Evolutionary conservation across 2,888 invertebrate genomes (phyloP).

Genomic region (Punctoribates punctum): DNA sequence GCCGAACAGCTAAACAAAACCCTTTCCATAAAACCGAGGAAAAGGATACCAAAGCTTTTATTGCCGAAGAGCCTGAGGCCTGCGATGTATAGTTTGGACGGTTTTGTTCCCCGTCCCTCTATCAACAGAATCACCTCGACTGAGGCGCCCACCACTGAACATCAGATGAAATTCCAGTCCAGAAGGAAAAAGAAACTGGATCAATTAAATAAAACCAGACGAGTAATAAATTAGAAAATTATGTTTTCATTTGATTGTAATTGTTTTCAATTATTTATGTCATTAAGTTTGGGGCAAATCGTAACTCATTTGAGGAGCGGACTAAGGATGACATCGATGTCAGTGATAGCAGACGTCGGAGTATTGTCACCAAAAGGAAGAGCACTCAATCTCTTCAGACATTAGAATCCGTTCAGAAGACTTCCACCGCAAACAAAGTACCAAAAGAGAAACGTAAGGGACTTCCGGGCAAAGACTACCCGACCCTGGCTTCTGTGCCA

Average conservation of each 20-base stretch:
- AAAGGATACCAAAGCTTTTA: conserved; percentile 47
- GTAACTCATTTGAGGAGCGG: neutral
- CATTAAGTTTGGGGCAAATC: conserved; percentile 24
- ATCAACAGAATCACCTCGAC: conserved; percentile 46
- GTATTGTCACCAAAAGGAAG: conserved; percentile 44
- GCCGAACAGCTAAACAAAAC: neutral
- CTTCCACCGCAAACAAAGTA: neutral
- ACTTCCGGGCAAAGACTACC: conserved; percentile 70
- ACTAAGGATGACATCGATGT: conserved; percentile 35
- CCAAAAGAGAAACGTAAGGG: conserved; percentile 43
- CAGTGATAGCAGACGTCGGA: conserved; percentile 39
- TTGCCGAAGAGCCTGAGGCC: conserved; percentile 48
- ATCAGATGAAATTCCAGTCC: neutral
- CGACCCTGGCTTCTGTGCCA: conserved; percentile 63
- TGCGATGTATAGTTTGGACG: conserved; percentile 49
- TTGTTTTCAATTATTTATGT: neutral
- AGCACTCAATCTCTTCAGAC: conserved; percentile 38
- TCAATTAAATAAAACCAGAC: conserved; percentile 14
- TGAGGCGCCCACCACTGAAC: conserved; percentile 35
- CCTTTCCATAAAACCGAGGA: neutral
- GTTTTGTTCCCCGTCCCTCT: conserved; percentile 49
- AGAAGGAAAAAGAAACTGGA: neutral
- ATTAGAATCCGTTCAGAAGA: neutral
- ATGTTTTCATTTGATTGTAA: too few species aligned
- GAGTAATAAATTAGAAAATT: neutral